Percentiles rank a stretch among this genome's conserved stretches.
Evolutionary conservation across 1,140 invertebrate species (phyloP).

Genomic region (Psilanteris sp.): DNA sequence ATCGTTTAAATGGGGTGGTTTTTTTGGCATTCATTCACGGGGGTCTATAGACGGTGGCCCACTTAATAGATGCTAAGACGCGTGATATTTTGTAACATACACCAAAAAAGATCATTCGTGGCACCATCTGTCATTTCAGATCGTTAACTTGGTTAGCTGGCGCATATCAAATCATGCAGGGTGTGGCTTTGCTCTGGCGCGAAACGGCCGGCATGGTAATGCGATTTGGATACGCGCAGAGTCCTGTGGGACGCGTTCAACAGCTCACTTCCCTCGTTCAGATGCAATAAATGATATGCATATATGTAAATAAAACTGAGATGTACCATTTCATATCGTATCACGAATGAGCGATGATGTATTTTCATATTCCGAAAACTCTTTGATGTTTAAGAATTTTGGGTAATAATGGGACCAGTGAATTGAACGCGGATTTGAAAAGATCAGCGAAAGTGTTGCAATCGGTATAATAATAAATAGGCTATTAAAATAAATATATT

Average conservation of each 20-base stretch:
- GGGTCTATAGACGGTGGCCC: background rate
- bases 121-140: conserved; percentile 77
- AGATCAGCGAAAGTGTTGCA: too few relatives aligned
- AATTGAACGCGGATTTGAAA: too few relatives aligned
- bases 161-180: conserved; percentile 77
- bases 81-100: conserved; percentile 30
- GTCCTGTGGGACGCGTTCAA: conserved; percentile 73
- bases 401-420: too few relatives aligned
- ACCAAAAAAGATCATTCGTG: conserved; percentile 66
- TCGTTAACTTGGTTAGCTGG: conserved; percentile 74
- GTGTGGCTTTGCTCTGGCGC: conserved; percentile 66
- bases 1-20: too few relatives aligned
- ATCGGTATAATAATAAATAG: too few relatives aligned
- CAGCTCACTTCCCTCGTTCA: conserved; percentile 67
- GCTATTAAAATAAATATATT: too few relatives aligned
- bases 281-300: conserved; percentile 77
- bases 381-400: too few relatives aligned
- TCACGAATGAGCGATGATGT: too few relatives aligned
- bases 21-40: conserved; percentile 6
- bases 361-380: too few relatives aligned
- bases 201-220: conserved; percentile 72
- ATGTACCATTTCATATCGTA: conserved; percentile 70
- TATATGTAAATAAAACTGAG: conserved; percentile 76
- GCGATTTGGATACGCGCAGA: conserved; percentile 76
- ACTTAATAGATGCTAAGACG: conserved; percentile 34